Evolutionary conservation across 2,113 vertebrate species (phyloP).

Genomic region (Leucoraja erinaceus): DNA sequence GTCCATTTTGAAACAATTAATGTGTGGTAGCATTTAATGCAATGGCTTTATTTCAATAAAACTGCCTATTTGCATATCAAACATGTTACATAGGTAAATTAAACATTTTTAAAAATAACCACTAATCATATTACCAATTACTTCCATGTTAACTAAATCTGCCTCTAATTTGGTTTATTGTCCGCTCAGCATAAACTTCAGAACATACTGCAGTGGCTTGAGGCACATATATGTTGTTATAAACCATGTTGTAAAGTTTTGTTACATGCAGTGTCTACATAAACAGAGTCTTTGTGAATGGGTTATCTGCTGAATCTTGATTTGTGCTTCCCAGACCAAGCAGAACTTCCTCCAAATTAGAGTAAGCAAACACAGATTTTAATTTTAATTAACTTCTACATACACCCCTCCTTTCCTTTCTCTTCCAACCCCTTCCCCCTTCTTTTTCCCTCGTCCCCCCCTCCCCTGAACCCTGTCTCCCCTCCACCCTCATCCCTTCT

Average conservation of each 20-base stretch:
- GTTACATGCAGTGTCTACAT: not conserved
- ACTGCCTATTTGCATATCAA: not conserved
- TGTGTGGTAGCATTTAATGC: not conserved
- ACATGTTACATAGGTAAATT: not conserved
- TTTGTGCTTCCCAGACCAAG: not conserved
- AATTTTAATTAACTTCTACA: too few species aligned
- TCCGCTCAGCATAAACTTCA: not conserved
- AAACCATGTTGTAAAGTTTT: not conserved
- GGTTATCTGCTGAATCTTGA: not conserved
- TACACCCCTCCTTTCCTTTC: too few species aligned
- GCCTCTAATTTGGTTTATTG: not conserved
- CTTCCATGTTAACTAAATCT: not conserved
- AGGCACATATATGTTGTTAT: not conserved
- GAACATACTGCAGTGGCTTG: not conserved
- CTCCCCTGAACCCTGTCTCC: too few species aligned
- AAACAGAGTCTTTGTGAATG: too few species aligned
- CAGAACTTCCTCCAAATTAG: too few species aligned
- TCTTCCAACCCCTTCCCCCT: too few species aligned
- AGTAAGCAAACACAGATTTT: too few species aligned
- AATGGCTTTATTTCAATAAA: not conserved
- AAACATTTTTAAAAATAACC: not conserved
- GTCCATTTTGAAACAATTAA: not conserved
- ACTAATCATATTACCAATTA: not conserved
- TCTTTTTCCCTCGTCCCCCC: too few species aligned
- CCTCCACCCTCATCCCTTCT: too few species aligned